Evolutionary conservation across 2,797 vertebrate species (phyloP).

Genomic region (Artibeus lituratus): DNA sequence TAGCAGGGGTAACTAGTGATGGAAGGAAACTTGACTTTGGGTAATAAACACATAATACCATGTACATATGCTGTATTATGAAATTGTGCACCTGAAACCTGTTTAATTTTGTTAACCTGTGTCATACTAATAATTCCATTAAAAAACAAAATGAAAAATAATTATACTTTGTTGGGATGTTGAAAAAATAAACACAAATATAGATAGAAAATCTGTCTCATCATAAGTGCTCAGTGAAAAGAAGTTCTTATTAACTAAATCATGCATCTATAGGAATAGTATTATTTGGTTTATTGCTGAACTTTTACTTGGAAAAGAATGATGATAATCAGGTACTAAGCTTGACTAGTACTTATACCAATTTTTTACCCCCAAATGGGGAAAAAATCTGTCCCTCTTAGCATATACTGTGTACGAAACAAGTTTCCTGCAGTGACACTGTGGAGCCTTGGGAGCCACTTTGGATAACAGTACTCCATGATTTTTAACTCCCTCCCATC

Average conservation of each 20-base stretch:
- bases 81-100: not conserved
- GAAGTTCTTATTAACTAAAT: not conserved
- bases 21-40: not conserved
- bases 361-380: not conserved
- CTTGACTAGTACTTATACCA: not conserved
- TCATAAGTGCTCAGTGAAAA: not conserved
- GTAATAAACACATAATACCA: not conserved
- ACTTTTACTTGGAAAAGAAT: not conserved
- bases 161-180: not conserved
- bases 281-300: not conserved
- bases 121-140: not conserved
- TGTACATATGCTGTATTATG: not conserved
- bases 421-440: not conserved
- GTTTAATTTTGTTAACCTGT: no score
- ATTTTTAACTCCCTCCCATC: not conserved
- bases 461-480: not conserved
- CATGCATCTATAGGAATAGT: not conserved
- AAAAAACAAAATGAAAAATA: not conserved
- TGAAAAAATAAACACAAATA: not conserved
- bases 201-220: not conserved
- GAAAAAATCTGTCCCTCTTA: not conserved
- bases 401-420: not conserved
- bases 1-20: not conserved
- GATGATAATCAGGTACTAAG: not conserved
- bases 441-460: not conserved